phyloP scores from a whole-genome alignment of 1,140 invertebrate species.

The Ceratitis capitata region DNA sequence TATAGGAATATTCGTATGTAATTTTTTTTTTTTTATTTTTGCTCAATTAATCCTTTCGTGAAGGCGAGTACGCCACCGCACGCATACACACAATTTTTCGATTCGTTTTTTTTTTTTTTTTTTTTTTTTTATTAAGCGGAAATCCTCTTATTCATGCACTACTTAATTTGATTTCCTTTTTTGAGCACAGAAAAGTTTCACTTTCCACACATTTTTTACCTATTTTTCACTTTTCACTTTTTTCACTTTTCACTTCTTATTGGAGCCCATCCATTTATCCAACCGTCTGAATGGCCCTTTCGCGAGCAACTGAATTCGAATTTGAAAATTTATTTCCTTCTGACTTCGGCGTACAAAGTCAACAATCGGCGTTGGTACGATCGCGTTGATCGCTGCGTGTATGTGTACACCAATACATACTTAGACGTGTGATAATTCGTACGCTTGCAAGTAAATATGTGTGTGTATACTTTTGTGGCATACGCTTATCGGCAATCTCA shows the following conservation, averaged over 20 bases:
- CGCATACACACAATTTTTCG: background rate
- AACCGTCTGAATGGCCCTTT: constrained; percentile 62
- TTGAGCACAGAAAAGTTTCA: background rate
- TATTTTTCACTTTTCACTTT: constrained; percentile 46
- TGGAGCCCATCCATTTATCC: constrained; percentile 52
- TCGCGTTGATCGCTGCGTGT: background rate
- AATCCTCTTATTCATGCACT: background rate
- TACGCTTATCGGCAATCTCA: constrained; percentile 1
- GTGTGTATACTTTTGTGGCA: background rate
- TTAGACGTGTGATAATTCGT: background rate
- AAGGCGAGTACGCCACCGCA: background rate
- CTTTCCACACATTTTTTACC: constrained; percentile 34
- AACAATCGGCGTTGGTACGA: background rate
- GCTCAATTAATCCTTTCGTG: background rate
- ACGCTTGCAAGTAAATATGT: background rate
- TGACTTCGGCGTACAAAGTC: constrained; percentile 32
- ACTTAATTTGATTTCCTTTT: background rate
- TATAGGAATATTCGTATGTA: too few relatives aligned
- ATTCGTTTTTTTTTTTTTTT: too few relatives aligned
- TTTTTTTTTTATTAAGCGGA: background rate
- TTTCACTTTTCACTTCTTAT: constrained; percentile 46
- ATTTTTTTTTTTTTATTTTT: background rate
- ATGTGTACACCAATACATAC: too few relatives aligned
- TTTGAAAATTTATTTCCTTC: constrained; percentile 46
- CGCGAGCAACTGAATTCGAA: constrained; percentile 58